Evolutionary conservation across 2,888 invertebrate species (phyloP).

Genomic region (Tachina fera): DNA sequence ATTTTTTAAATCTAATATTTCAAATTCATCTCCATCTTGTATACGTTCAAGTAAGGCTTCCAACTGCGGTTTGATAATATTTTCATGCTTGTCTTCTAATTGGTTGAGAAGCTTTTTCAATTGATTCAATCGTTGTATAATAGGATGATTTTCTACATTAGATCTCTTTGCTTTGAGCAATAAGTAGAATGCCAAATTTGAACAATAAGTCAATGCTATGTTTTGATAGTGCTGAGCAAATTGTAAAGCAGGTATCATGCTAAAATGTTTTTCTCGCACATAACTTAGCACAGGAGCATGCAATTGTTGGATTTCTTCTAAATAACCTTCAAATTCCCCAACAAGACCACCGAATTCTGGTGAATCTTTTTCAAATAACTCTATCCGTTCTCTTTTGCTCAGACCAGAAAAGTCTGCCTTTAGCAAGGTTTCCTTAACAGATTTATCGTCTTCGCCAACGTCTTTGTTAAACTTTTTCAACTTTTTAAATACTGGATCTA

Average conservation of each 20-base stretch:
- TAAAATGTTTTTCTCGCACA: conserved; percentile 85
- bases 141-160: conserved; percentile 92
- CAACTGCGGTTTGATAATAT: conserved; percentile 88
- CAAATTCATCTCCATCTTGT: conserved; percentile 81
- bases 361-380: conserved; percentile 91
- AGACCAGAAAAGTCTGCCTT: conserved; percentile 90
- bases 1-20: conserved; percentile 73
- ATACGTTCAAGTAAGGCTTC: conserved; percentile 86
- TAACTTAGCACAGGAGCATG: conserved; percentile 88
- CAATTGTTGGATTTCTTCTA: conserved; percentile 87
- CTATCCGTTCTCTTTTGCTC: conserved; percentile 89
- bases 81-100: conserved; percentile 88
- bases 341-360: conserved; percentile 92
- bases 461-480: conserved; percentile 80
- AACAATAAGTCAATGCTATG: conserved; percentile 90
- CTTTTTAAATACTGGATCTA: conserved; percentile 82
- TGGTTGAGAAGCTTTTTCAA: conserved; percentile 90
- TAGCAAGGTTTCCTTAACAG: conserved; percentile 82
- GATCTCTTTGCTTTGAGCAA: conserved; percentile 90
- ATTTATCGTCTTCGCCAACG: background rate
- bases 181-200: conserved; percentile 93
- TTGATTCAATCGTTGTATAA: conserved; percentile 92
- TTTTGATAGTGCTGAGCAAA: conserved; percentile 89
- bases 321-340: conserved; percentile 89
- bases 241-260: conserved; percentile 87